phyloP scores from a whole-genome alignment of 2,797 vertebrate genomes.

The Sphaeramia orbicularis region DNA sequence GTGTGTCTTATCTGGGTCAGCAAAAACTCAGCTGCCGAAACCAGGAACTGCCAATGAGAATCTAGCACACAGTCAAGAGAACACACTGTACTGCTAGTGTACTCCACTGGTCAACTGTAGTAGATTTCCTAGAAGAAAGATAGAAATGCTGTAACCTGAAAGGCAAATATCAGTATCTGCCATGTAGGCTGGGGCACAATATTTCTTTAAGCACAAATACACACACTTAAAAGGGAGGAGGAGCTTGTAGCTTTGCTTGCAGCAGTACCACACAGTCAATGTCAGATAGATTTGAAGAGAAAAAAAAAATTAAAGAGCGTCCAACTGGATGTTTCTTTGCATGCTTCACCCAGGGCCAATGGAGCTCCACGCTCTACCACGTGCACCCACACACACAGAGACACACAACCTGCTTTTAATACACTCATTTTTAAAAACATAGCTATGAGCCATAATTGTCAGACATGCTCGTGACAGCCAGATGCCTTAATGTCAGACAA shows the following conservation, averaged over 20 bases:
- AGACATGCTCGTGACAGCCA: conserved; percentile 18
- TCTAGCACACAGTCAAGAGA: conserved; percentile 9
- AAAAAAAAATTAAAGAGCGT: conserved; percentile 33
- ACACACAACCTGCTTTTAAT: conserved; percentile 21
- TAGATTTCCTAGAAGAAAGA: not conserved
- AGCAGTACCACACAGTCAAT: conserved; percentile 37
- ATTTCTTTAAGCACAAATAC: conserved; percentile 5
- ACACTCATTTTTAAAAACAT: conserved; percentile 31
- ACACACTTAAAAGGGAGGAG: conserved; percentile 1
- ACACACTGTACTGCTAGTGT: conserved; percentile 40
- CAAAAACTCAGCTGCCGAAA: conserved; percentile 14
- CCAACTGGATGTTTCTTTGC: conserved; percentile 20
- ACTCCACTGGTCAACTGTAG: not conserved
- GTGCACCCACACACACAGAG: conserved; percentile 1
- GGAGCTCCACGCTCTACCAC: conserved; percentile 7
- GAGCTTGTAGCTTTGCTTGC: conserved; percentile 16
- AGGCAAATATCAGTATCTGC: conserved; percentile 8
- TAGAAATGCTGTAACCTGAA: not conserved
- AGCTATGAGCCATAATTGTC: conserved; percentile 28
- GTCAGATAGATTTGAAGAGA: conserved; percentile 42
- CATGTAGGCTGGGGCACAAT: conserved; percentile 12
- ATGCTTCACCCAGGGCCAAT: conserved; percentile 30
- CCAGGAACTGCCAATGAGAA: conserved; percentile 7
- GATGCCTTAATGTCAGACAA: conserved; percentile 34
- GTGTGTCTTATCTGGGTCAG: conserved; percentile 51